Evolutionary conservation across 2,797 vertebrate genomes (phyloP), one percentile per base, ranked within the genome.

Genomic region (Enteromius fasciolatus): DNA sequence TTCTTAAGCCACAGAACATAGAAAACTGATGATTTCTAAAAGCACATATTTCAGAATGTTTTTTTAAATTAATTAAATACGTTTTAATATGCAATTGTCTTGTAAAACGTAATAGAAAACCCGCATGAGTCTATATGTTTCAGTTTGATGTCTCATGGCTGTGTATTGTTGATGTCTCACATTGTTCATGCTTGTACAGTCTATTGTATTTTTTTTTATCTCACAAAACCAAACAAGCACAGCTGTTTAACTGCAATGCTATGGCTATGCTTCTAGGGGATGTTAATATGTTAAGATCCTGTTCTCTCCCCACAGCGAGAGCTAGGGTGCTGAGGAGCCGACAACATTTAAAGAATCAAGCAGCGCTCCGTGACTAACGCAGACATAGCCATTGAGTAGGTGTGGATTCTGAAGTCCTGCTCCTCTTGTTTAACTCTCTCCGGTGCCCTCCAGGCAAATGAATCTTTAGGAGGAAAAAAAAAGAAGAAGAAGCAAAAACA

Each of bases 401-500:
- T 93, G 93, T 88, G 85, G 87, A 90, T 88, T 91, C 88, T 88
- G 87, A 91, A 91, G 90, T 91, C 92, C 80, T 90, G 89, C 92
- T 91, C 83, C 89, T 90, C 86, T 87, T 90, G 89, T 89, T 91
- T 87, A 89, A 90, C 89, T 87, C 88, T 90, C 84, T 74, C 76
- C 70, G 80, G 25, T 83, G 88, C 90, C 91, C 91, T 93, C 31
- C 88, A 83, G 93, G 93, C 90, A 83, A 91, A 90, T 87, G 84
- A 88, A 91, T 90, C 89, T 90, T 92, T 92, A 91, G 91, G 83
- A 78, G 41, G 39, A 64, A 52, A 15, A 78, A 44, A 23, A 59
- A 31, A 31, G 31, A 57, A 36, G 33, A 25, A 31, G 44, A 48
- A 41, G 31, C 48, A 84, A 18, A 31, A 63, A 63, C 28, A 64